These are phyloP conservation scores for Cossypha heuglini DNA, from an alignment of 2,797 vertebrate genomes.

Conservation along the genomic window DNA sequence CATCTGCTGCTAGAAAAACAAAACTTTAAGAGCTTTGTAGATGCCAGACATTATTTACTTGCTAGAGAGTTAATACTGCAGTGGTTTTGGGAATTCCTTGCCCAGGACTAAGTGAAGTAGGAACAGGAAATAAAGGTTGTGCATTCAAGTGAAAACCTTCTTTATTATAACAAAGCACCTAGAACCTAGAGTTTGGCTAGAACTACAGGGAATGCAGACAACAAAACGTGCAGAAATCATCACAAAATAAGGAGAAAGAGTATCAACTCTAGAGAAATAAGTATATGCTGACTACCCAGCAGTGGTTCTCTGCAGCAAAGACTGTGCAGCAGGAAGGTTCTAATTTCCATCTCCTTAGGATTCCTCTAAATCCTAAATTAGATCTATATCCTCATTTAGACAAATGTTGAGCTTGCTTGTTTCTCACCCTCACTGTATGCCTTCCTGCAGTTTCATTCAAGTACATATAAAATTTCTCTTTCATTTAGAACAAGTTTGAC, in stretches of 20 bases:
- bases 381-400: neutral
- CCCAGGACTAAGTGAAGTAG: neutral
- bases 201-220: neutral
- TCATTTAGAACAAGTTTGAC: neutral
- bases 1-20: neutral
- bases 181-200: neutral
- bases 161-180: neutral
- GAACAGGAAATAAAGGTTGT: neutral
- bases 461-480: neutral
- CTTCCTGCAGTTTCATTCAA: neutral
- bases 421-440: neutral
- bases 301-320: neutral
- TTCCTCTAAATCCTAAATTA: neutral
- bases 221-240: neutral
- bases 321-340: neutral
- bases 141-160: neutral
- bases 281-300: neutral
- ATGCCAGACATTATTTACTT: neutral
- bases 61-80: neutral
- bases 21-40: neutral
- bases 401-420: neutral
- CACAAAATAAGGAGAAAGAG: neutral
- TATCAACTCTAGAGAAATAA: neutral
- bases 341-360: neutral
- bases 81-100: neutral